Percentiles rank a stretch among this genome's conserved stretches.
Conservation (phyloP, 2,888 invertebrate species). For the Cerastis rubricosa region DNA sequence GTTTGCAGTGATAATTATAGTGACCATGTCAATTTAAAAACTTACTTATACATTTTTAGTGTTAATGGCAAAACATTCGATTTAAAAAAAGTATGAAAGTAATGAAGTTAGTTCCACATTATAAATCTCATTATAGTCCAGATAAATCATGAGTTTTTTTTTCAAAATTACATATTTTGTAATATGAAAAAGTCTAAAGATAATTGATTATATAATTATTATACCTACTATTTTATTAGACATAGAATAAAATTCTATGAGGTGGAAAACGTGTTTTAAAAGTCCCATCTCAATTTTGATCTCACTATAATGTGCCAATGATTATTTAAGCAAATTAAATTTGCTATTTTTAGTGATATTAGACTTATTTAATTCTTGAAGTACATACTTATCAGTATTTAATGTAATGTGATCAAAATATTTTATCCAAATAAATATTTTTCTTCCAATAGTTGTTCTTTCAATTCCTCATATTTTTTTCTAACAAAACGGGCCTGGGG, state of each 20-base stretch:
- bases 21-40: too few species aligned
- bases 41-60: background rate
- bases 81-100: background rate
- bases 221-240: conserved; percentile 12
- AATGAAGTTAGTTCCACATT: background rate
- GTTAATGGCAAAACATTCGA: background rate
- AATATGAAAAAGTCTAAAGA: conserved; percentile 7
- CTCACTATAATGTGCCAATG: conserved; percentile 60
- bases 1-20: too few species aligned
- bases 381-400: conserved; percentile 40
- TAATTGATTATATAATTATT: conserved; percentile 10
- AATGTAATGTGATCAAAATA: conserved; percentile 38
- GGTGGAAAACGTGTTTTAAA: conserved; percentile 16
- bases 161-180: background rate
- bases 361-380: conserved; percentile 12
- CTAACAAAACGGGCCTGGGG: background rate
- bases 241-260: conserved; percentile 38
- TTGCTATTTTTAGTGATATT: conserved; percentile 47
- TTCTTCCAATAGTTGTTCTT: conserved; percentile 45
- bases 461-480: conserved; percentile 3
- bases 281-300: conserved; percentile 38
- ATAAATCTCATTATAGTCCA: background rate
- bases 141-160: background rate
- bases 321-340: conserved; percentile 61
- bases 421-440: conserved; percentile 74